Evolutionary conservation across 2,797 vertebrate species (phyloP).

Genomic region (Danio aesculapii): DNA sequence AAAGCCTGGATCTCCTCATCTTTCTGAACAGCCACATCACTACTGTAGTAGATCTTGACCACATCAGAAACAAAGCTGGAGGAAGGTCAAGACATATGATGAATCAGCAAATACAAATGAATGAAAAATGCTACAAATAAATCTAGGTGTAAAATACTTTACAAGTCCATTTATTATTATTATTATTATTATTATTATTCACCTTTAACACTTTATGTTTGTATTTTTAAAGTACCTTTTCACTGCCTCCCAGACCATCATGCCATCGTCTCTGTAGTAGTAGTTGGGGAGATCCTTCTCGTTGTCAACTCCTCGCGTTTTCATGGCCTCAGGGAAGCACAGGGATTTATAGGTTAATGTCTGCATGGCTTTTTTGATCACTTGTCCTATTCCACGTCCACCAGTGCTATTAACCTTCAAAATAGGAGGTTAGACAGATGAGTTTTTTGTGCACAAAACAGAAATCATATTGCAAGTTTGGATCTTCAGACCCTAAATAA

Average conservation of each 20-base stretch:
- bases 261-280: slow-evolving; percentile 92
- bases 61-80: slow-evolving; percentile 88
- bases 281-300: slow-evolving; percentile 93
- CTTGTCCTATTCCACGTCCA: slow-evolving; percentile 89
- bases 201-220: too few relatives aligned
- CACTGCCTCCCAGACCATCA: slow-evolving; percentile 89
- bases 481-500: too few relatives aligned
- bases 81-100: not conserved
- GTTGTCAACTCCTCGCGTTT: slow-evolving; percentile 83
- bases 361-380: slow-evolving; percentile 87
- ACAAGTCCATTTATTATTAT: too few relatives aligned
- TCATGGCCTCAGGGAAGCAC: slow-evolving; percentile 88
- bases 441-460: too few relatives aligned
- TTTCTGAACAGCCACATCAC: slow-evolving; percentile 78
- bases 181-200: too few relatives aligned
- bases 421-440: too few relatives aligned
- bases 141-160: too few relatives aligned
- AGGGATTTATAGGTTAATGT: slow-evolving; percentile 86
- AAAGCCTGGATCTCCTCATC: slow-evolving; percentile 54
- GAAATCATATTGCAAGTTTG: too few relatives aligned
- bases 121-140: too few relatives aligned
- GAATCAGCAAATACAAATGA: not conserved
- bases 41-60: slow-evolving; percentile 87
- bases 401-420: slow-evolving; percentile 94
- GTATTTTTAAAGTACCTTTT: slow-evolving; percentile 79